Evolutionary conservation across 2,797 vertebrate genomes (phyloP).

Genomic region (Malurus leucopterus): DNA sequence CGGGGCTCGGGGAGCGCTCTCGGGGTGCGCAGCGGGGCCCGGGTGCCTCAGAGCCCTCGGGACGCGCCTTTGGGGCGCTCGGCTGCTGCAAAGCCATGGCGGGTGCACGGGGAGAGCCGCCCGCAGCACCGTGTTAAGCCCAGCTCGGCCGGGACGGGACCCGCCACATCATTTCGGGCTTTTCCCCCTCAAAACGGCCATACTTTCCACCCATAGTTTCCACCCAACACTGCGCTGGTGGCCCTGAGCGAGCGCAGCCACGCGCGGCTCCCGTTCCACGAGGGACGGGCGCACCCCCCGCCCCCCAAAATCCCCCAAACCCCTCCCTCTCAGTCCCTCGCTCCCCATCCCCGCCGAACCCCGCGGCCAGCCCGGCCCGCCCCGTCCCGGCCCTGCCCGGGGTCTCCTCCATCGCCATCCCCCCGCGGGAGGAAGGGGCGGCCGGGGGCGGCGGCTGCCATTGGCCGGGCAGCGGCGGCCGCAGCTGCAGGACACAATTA

Average conservation of each 20-base stretch:
- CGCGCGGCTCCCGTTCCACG: not conserved
- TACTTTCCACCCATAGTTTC: not conserved
- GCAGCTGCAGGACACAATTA: constrained; percentile 77
- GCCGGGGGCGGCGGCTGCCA: constrained; percentile 28
- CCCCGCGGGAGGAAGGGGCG: not conserved
- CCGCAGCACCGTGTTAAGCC: not conserved
- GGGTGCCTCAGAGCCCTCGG: not conserved
- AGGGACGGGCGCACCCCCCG: not conserved
- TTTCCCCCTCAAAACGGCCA: not conserved
- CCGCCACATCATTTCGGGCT: not conserved
- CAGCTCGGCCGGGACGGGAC: not conserved
- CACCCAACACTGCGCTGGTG: not conserved
- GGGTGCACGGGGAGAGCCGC: not conserved
- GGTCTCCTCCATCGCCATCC: not conserved
- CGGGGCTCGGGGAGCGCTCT: not conserved
- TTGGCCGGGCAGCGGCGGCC: constrained; percentile 39
- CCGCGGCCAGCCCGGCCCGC: not conserved
- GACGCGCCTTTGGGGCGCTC: not conserved
- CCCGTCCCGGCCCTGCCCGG: not conserved
- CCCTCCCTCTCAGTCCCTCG: too few relatives aligned
- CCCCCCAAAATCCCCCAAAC: too few relatives aligned
- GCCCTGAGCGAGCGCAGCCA: not conserved
- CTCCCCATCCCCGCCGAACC: not conserved
- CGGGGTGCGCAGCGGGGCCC: not conserved
- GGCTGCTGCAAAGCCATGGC: not conserved